Evolutionary conservation across 2,888 invertebrate species (phyloP).

Genomic region (Athripsodes cinereus): DNA sequence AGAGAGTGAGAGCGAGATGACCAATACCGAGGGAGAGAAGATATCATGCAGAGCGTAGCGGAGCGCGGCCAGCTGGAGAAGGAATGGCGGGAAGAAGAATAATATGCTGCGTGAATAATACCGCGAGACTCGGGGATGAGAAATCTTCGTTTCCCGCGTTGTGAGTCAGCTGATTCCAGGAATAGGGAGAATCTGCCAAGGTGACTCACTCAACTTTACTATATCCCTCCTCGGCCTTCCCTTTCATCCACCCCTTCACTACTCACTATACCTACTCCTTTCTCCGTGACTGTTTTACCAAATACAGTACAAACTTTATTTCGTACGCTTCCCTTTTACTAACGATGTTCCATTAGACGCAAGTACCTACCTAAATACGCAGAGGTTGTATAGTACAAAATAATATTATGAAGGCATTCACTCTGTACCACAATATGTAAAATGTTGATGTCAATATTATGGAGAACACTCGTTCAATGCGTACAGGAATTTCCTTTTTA

Average conservation of each 20-base stretch:
- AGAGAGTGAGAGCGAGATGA: too few relatives aligned
- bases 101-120: background rate
- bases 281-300: background rate
- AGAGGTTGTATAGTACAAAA: too few relatives aligned
- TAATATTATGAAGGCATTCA: too few relatives aligned
- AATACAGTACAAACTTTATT: too few relatives aligned
- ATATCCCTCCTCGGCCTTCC: too few relatives aligned
- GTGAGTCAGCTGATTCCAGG: slow-evolving; percentile 25
- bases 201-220: slow-evolving; percentile 1
- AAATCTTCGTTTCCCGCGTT: slow-evolving; percentile 8
- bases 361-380: background rate
- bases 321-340: too few relatives aligned
- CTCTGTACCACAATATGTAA: too few relatives aligned
- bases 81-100: background rate
- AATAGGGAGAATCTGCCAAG: slow-evolving; percentile 17
- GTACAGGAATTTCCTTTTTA: too few relatives aligned
- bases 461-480: too few relatives aligned
- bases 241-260: background rate
- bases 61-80: background rate
- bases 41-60: too few relatives aligned
- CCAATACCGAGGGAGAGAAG: too few relatives aligned
- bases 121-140: slow-evolving; percentile 6
- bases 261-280: background rate
- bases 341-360: background rate
- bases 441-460: too few relatives aligned